Evolutionary conservation across 2,797 vertebrate genomes (phyloP).

Genomic region (Eleutherodactylus coqui): DNA sequence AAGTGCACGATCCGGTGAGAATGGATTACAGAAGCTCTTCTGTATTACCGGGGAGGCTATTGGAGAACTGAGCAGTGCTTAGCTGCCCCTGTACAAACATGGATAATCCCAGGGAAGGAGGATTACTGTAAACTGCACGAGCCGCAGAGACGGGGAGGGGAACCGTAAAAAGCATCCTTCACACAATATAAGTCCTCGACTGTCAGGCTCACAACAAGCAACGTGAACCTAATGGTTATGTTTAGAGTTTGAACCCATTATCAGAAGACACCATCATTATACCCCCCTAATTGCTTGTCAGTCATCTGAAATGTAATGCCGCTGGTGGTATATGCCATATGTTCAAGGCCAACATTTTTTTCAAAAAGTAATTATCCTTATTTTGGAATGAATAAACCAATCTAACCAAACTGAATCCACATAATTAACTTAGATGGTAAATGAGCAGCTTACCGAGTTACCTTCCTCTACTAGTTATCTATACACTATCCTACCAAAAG

Average conservation of each 20-base stretch:
- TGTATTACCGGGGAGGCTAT: conserved; percentile 63
- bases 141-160: conserved; percentile 64
- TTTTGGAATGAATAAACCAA: not conserved
- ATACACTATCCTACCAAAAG: too few species aligned
- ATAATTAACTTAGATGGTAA: not conserved
- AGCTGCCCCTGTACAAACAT: conserved; percentile 64
- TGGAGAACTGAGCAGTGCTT: conserved; percentile 63
- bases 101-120: conserved; percentile 74
- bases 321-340: not conserved
- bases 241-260: conserved; percentile 6
- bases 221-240: conserved; percentile 36
- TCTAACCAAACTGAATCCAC: not conserved
- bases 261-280: not conserved
- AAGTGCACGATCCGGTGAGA: conserved; percentile 41
- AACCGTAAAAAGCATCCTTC: conserved; percentile 52
- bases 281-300: not conserved
- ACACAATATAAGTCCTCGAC: conserved; percentile 65
- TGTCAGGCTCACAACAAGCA: conserved; percentile 61
- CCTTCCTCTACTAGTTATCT: not conserved
- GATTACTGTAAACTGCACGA: conserved; percentile 72
- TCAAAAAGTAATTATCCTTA: not conserved
- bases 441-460: not conserved
- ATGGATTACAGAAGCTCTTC: conserved; percentile 67
- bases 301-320: not conserved
- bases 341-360: not conserved